These are phyloP conservation scores for Podarcis muralis DNA, from an alignment of 2,113 vertebrate genomes.

Conservation along the genomic window DNA sequence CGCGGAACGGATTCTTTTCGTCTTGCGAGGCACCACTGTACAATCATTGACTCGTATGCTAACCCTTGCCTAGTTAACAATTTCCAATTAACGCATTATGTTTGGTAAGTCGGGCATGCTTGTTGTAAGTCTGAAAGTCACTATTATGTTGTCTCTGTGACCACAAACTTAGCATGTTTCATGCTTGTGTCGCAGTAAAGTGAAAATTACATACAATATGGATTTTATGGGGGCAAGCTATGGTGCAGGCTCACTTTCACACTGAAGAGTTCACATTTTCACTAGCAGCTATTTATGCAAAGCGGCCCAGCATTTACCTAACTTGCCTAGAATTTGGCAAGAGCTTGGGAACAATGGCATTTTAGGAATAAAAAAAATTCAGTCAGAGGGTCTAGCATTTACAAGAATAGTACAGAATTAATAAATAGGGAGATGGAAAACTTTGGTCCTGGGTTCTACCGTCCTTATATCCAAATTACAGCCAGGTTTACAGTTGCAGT, in stretches of 20 bases:
- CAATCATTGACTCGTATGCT: no score
- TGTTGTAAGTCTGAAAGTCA: background rate
- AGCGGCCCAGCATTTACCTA: background rate
- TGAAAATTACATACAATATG: background rate
- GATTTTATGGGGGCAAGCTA: background rate
- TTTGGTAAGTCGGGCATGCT: no score
- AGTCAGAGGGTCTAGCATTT: background rate
- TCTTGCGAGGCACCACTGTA: no score
- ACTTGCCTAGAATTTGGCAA: background rate
- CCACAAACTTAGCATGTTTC: background rate
- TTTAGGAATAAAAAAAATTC: background rate
- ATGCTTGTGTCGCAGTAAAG: background rate
- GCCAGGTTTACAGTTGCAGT: background rate
- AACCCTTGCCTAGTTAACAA: no score
- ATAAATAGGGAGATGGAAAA: background rate
- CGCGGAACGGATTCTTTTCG: no score
- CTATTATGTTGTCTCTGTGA: background rate
- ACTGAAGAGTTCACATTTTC: background rate
- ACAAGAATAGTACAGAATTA: background rate
- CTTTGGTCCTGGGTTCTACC: background rate
- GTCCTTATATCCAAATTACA: background rate
- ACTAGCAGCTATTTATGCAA: background rate
- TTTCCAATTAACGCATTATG: no score
- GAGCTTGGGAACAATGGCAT: no score
- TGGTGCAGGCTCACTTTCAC: background rate